Evolutionary conservation across 2,797 vertebrate genomes (phyloP), one percentile per base, ranked within the genome.

Genomic region (Spondyliosoma cantharus): DNA sequence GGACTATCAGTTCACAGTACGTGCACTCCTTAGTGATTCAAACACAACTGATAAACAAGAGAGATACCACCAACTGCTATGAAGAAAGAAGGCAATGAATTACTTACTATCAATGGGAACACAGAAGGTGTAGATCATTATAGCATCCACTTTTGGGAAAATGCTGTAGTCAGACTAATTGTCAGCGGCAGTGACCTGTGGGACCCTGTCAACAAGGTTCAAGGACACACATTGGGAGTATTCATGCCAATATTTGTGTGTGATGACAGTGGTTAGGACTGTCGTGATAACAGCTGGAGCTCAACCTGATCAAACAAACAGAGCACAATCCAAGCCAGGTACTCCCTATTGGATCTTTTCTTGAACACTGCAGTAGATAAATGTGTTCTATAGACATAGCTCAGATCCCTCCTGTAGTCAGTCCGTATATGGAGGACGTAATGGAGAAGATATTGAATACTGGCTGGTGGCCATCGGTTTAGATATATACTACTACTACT

Each of bases 11-110:
- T 74, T 68, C 60, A 68, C 45, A 27, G 52, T 67, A 50, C 68
- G 46, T 79, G 74, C 52, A 57, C 59, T 66, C 66, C 69, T 81
- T 54, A 25, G 63, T 60, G 67, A 74, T 70, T 49, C 67, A 77
- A 53, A 63, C 25, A 17, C 22, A 61, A 61, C 78, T 42, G 71
- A 82, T 77, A 69, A 86, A 84, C 46, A 69, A 42, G 37, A 69
- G 32, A 71, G 59, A 63, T 61, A 62, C 56, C 62, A 56, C 32
- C 43, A 27, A n/a, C 53, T 0, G 3, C 52, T 65, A 54, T 14
- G 64, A 58, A 70, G 24, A 50, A 57, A 68, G 25, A 68, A 70
- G 20, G 42, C 50, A 80, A 32, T 37, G 42, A 65, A 54, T 76
- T 62, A 16, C 45, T 54, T 52, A 20, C 27, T 78, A 53, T 67